Evolutionary conservation across 2,113 vertebrate genomes (phyloP), one percentile per base, ranked within the genome.

Genomic region (Melospiza georgiana): DNA sequence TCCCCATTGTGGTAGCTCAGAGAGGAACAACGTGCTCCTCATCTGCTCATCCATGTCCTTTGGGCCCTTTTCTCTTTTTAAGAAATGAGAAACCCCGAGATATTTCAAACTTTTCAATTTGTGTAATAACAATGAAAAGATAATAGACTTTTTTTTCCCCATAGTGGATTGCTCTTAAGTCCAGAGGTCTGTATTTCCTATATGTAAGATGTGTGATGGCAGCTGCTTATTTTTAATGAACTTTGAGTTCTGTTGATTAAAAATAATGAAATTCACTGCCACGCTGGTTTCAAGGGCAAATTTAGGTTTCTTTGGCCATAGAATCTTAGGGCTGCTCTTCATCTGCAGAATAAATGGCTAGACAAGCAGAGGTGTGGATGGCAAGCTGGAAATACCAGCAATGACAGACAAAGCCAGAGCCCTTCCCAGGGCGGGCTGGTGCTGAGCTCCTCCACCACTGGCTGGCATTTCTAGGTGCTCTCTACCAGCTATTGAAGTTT

Each of bases 351-450:
- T 78, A 61, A 81, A 66, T 39, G 30, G 12, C 46, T 68, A 35
- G 46, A 35, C 1, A 8, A 87, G 51, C 20, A 49, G n/a, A 75
- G 66, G 41, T 4, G 7, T 37, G 58, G 41, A 43, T 39, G 58
- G 44, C 1, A 7, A 75, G 63, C 71, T 91, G 78, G 69, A 61
- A 93, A 46, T 57, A 31, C 5, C 30, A 55, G 10, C 41, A 48
- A 7, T 2, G 17, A 14, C 6, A 25, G 39, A 55, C 30, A 59
- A 83, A 67, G 25, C 25, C 39, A 19, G 61, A 37, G 30, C 39
- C 10, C 19, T 71, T 84, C 27, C 17, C 75, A 43, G 55, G 19
- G 21, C 0, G 0, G 6, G 27, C 35, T 71, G 75, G 17, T 63
- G 57, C 54, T 35, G 57, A 41, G 24, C 17, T 61, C 14, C 21